Conservation (phyloP, 1,140 invertebrate genomes). For the Centruroides vittatus region DNA sequence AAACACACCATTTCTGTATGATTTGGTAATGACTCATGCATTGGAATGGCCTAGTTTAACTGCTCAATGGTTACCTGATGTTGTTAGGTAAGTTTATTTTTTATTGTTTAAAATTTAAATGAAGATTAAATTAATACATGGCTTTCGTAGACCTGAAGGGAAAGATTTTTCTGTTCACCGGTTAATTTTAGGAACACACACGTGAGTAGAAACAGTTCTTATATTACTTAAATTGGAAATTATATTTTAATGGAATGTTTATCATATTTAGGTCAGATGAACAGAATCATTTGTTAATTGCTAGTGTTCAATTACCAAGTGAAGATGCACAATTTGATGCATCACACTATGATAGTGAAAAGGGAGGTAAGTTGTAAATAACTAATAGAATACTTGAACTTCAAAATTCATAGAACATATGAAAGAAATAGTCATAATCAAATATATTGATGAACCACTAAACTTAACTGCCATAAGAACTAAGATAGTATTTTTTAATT, state of each 20-base stretch:
- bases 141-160: conserved; percentile 64
- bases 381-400: background rate
- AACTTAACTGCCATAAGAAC: too few relatives aligned
- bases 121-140: background rate
- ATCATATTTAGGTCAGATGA: conserved; percentile 62
- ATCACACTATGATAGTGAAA: conserved; percentile 97
- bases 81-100: conserved; percentile 48
- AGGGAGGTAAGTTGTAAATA: conserved; percentile 51
- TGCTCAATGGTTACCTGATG: conserved; percentile 98
- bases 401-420: too few relatives aligned
- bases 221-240: too few relatives aligned
- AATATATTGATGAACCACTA: too few relatives aligned
- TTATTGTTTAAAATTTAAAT: background rate
- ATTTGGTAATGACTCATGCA: conserved; percentile 95
- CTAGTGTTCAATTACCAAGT: conserved; percentile 95
- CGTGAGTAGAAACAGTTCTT: conserved; percentile 31
- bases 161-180: conserved; percentile 98
- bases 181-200: conserved; percentile 96
- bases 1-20: conserved; percentile 92
- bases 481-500: too few relatives aligned
- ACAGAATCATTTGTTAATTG: conserved; percentile 97
- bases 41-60: conserved; percentile 95
- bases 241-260: too few relatives aligned
- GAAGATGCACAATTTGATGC: conserved; percentile 99
- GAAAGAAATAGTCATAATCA: too few relatives aligned